Conservation (phyloP, 2,797 vertebrate species). For the Cynopterus sphinx region DNA sequence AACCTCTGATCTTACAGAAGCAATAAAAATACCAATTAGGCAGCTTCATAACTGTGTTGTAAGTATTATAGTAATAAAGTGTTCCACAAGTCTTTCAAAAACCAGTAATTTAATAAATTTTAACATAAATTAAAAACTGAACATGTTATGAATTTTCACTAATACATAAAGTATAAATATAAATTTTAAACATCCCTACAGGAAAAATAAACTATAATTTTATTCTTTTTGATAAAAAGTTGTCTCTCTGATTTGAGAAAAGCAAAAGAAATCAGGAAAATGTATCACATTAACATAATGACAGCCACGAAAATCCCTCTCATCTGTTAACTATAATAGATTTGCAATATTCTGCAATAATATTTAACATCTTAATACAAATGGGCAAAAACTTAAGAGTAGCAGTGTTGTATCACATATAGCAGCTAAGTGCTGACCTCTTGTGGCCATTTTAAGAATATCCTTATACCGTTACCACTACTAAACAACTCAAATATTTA, state of each 20-base stretch:
- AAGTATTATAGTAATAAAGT: not conserved
- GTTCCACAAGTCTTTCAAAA: not conserved
- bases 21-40: not conserved
- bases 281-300: not conserved
- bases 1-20: not conserved
- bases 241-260: conserved; percentile 15
- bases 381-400: not conserved
- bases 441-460: conserved; percentile 44
- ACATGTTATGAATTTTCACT: not conserved
- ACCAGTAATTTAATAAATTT: not conserved
- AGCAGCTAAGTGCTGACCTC: conserved; percentile 78
- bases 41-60: not conserved
- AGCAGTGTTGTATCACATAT: not conserved
- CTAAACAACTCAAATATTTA: not conserved
- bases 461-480: not conserved
- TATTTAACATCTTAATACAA: conserved; percentile 24
- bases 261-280: not conserved
- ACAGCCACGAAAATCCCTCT: not conserved
- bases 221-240: conserved; percentile 20
- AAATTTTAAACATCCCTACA: not conserved
- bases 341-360: not conserved
- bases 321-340: not conserved
- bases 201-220: conserved; percentile 17
- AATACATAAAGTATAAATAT: not conserved
- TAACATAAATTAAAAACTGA: conserved; percentile 1